Evolutionary conservation across 92 coral and sea anemone genomes (phyloP).

Genomic region (Epizoanthus illoricatus): DNA sequence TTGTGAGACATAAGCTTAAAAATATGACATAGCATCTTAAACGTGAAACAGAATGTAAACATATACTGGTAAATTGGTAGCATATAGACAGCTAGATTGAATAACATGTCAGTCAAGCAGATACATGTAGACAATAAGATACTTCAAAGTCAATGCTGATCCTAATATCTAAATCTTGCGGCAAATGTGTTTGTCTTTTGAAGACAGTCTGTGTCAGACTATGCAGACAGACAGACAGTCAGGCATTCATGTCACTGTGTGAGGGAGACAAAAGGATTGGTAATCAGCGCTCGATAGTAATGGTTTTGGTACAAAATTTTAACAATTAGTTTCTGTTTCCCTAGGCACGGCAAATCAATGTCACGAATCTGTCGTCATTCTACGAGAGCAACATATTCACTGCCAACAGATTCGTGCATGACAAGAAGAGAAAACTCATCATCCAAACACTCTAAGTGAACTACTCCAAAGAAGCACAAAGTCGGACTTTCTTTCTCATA

Average conservation of each 20-base stretch:
- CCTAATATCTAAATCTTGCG: too few relatives aligned
- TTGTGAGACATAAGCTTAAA: too few relatives aligned
- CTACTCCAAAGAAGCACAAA: too few relatives aligned
- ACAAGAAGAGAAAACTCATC: constrained; percentile 92
- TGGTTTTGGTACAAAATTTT: neutral
- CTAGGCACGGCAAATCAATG: constrained; percentile 90
- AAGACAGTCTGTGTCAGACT: neutral
- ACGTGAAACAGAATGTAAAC: too few relatives aligned
- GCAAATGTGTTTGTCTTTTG: too few relatives aligned
- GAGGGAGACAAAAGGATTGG: neutral
- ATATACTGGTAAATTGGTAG: too few relatives aligned
- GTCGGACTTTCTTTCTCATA: too few relatives aligned
- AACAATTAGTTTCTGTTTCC: neutral
- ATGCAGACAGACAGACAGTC: neutral
- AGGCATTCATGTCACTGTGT: neutral
- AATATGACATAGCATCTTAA: too few relatives aligned
- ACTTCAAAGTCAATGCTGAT: too few relatives aligned
- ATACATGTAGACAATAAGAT: too few relatives aligned
- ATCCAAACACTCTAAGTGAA: constrained; percentile 70
- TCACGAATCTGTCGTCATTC: constrained; percentile 84
- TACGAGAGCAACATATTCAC: constrained; percentile 85
- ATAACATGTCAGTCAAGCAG: too few relatives aligned
- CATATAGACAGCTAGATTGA: too few relatives aligned
- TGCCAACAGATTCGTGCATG: constrained; percentile 83
- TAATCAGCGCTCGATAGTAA: neutral